Percentiles rank a stretch among this genome's conserved stretches.
phyloP scores from a whole-genome alignment of 2,797 vertebrate species.

The Alosa sapidissima region DNA sequence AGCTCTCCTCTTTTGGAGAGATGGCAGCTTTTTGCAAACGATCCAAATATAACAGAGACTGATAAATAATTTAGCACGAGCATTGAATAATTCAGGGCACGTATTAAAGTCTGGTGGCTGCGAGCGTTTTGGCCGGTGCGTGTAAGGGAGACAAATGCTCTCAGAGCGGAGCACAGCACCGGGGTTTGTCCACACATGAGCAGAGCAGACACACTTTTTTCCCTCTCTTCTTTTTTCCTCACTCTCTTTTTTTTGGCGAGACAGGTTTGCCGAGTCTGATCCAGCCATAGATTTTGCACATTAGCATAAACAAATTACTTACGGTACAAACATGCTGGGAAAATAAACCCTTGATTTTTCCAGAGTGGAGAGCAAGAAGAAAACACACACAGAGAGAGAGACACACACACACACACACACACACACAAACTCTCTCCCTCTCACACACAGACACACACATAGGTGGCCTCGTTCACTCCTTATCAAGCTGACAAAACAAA shows the following conservation, averaged over 20 bases:
- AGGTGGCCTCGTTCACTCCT: too few relatives aligned
- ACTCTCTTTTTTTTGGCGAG: background rate
- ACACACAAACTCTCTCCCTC: background rate
- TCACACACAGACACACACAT: background rate
- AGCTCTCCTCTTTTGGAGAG: slow-evolving; percentile 41
- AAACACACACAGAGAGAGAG: background rate
- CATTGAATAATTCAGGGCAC: slow-evolving; percentile 60
- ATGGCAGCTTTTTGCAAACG: slow-evolving; percentile 45
- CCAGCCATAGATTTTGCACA: slow-evolving; percentile 38
- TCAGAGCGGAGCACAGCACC: slow-evolving; percentile 39
- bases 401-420: background rate
- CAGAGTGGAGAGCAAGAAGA: background rate
- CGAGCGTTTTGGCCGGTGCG: slow-evolving; percentile 53
- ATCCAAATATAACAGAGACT: slow-evolving; percentile 60
- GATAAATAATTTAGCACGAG: slow-evolving; percentile 60
- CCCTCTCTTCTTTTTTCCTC: background rate
- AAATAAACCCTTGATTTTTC: slow-evolving; percentile 25
- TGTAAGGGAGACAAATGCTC: slow-evolving; percentile 58
- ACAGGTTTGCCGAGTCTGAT: slow-evolving; percentile 11
- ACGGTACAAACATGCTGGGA: slow-evolving; percentile 26
- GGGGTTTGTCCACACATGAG: slow-evolving; percentile 41
- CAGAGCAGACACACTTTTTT: background rate
- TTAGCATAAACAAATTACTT: slow-evolving; percentile 43
- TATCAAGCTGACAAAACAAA: background rate
- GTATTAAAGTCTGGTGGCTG: slow-evolving; percentile 59